phyloP scores from a whole-genome alignment of 2,797 vertebrate species.

The Hemitrygon akajei region DNA sequence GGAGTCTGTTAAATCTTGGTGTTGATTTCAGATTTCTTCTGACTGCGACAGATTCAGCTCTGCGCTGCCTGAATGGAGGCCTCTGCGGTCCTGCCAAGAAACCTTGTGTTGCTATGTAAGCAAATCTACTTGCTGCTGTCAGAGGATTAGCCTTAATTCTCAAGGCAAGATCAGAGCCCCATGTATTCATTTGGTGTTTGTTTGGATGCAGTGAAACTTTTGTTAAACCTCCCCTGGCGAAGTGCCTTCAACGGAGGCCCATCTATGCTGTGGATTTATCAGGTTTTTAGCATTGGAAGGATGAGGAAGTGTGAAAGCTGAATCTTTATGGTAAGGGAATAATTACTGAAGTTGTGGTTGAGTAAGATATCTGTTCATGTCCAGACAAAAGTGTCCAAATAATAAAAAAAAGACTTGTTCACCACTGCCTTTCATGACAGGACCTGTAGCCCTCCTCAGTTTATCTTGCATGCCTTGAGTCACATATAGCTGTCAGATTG shows the following conservation, averaged over 20 bases:
- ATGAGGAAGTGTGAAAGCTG: not conserved
- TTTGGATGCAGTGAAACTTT: not conserved
- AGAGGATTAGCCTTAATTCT: not conserved
- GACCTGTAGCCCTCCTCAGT: not conserved
- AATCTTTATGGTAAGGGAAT: not conserved
- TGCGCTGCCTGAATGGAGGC: not conserved
- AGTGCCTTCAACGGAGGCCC: not conserved
- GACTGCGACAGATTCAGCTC: not conserved
- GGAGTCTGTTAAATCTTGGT: not conserved
- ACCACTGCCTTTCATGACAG: not conserved
- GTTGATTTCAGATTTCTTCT: not conserved
- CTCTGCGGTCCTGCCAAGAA: not conserved
- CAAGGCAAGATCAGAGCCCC: not conserved
- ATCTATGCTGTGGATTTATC: not conserved
- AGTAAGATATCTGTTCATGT: not conserved
- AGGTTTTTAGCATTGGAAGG: not conserved
- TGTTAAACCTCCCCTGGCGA: not conserved
- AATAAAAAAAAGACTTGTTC: not conserved
- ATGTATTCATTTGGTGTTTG: not conserved
- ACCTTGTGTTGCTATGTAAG: constrained; percentile 10
- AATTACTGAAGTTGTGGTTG: not conserved
- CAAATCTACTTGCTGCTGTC: constrained; percentile 9
- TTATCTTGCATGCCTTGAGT: not conserved
- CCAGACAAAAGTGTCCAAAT: not conserved
- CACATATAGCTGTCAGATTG: too few species aligned